phyloP scores from a whole-genome alignment of 2,113 vertebrate genomes.

The Aix galericulata region DNA sequence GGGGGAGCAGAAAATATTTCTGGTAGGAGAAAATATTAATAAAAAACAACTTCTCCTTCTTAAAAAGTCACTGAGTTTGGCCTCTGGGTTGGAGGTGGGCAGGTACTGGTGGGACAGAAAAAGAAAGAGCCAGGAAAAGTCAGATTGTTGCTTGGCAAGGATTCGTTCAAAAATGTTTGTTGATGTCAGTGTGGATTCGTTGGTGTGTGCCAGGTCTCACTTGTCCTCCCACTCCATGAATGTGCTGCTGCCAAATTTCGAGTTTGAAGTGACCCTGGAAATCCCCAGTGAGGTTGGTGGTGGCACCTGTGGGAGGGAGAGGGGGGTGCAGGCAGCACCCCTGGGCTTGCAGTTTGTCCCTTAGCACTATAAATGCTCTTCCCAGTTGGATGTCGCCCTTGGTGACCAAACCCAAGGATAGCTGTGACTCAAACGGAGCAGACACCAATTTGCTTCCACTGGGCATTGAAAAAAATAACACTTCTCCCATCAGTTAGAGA shows the following conservation, averaged over 20 bases:
- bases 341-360: rapidly evolving
- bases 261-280: not conserved
- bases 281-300: not conserved
- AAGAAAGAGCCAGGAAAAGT: not conserved
- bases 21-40: too few relatives aligned
- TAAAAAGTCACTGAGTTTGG: not conserved
- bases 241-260: not conserved
- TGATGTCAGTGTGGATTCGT: not conserved
- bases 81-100: not conserved
- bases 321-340: rapidly evolving
- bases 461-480: not conserved
- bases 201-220: not conserved
- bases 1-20: not conserved
- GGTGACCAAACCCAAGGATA: not conserved
- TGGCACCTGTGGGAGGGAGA: not conserved
- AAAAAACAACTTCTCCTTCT: too few relatives aligned
- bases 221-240: not conserved
- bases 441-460: rapidly evolving
- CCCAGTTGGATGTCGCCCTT: not conserved
- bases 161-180: not conserved
- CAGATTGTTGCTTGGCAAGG: not conserved
- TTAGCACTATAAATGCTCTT: not conserved
- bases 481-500: not conserved
- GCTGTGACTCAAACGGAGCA: not conserved
- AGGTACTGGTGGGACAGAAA: not conserved